phyloP scores from a whole-genome alignment of 2,113 vertebrate species.

The Chaetops frenatus region DNA sequence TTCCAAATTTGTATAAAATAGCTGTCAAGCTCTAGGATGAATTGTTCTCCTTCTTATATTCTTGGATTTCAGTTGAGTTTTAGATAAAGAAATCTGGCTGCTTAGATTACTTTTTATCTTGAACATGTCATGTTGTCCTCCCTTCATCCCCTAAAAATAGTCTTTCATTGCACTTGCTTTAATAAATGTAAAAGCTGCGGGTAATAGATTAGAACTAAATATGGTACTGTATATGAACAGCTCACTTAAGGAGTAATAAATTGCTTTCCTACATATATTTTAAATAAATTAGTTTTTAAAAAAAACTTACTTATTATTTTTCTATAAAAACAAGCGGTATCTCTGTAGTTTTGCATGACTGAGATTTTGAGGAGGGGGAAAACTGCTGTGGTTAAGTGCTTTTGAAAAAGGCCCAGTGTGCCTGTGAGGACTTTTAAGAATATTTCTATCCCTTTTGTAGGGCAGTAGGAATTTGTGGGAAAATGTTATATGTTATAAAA shows the following conservation, averaged over 20 bases:
- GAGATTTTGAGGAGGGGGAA: neutral
- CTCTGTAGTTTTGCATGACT: neutral
- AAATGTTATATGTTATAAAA: neutral
- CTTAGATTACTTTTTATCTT: constrained; percentile 27
- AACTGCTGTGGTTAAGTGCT: neutral
- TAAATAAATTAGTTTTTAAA: neutral
- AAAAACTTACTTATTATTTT: neutral
- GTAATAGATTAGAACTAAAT: constrained; percentile 34
- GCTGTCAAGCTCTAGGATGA: neutral
- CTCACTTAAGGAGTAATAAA: neutral
- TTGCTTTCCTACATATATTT: neutral
- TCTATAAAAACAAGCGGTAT: neutral
- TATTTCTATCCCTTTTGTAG: neutral
- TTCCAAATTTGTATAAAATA: constrained; percentile 10
- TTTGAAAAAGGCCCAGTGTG: neutral
- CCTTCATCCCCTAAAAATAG: neutral
- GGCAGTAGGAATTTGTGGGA: neutral
- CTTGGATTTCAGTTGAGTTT: neutral
- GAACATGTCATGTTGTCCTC: neutral
- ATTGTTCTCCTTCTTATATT: neutral
- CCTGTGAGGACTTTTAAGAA: neutral
- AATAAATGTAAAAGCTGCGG: neutral
- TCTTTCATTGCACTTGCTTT: constrained; percentile 15
- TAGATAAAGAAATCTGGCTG: neutral
- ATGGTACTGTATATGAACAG: neutral